A percentile compares a stretch with the other conserved stretches of the same genome.
Conservation (phyloP, 2,888 invertebrate genomes). For the Invenusta paracnida region DNA sequence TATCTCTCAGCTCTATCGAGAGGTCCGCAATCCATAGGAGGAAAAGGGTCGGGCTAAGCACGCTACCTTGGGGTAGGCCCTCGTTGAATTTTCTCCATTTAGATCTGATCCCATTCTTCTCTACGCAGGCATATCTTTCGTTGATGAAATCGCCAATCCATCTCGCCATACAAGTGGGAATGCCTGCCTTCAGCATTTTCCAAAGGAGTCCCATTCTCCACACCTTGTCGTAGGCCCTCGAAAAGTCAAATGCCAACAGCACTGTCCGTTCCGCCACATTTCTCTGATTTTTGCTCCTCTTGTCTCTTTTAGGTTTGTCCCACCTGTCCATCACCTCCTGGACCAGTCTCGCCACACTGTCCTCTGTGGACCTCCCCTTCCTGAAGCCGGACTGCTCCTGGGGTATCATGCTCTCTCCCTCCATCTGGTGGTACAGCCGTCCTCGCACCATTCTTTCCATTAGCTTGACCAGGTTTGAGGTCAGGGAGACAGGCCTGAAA, state of each 20-base stretch:
- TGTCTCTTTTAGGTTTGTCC: neutral
- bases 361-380: neutral
- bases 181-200: neutral
- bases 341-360: neutral
- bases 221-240: neutral
- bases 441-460: neutral
- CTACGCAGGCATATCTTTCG: neutral
- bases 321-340: neutral
- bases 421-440: neutral
- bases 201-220: neutral
- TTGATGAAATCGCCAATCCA: neutral
- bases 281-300: neutral
- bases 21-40: neutral
- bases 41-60: neutral
- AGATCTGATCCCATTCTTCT: neutral
- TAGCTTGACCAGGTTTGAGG: neutral
- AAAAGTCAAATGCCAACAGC: neutral
- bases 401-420: neutral
- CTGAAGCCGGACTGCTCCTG: neutral
- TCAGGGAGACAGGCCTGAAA: too few relatives aligned
- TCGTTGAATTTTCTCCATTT: neutral
- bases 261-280: neutral
- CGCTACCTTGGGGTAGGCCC: neutral
- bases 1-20: neutral
- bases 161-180: neutral